Base-by-base conservation (phyloP, 2,888 invertebrate species). In the Sinohyriopsis cumingii region DNA sequence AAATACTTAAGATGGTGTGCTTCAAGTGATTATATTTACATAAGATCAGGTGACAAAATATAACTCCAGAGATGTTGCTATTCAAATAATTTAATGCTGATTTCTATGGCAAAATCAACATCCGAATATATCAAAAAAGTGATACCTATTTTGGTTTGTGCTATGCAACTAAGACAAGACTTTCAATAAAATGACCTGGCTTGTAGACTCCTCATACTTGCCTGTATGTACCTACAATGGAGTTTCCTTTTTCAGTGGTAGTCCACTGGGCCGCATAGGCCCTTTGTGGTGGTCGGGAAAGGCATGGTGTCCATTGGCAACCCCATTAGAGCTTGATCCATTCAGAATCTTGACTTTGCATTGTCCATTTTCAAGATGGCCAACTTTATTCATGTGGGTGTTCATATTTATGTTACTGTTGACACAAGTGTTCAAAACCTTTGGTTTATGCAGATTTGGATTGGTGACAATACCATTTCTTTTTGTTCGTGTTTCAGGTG, bases 171-270 rank as follows among this genome's bases (percentile, higher is more conserved):
- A 45, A 45, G 12, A 45, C 45, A 12, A 45, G 3, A 45, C 9
- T 9, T 33, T 33, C 33, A 45, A 45, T 12, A 12, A 45, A 45
- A 45, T 12, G 15, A 45, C 45, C 12, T 15, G 45, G 0, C 9
- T 33, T 15, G 12, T 45, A 45, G 45, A 45, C 45, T 45, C 12
- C 12, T 45, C 15, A 45, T 45, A 45, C 45, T 45, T 45, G 45
- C 45, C 45, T 76, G 72, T 71, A 71, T 73, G 73, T 71, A 75
- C 75, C 87, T 89, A 91, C 80, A 91, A 86, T 28, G 95, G 95
- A 77, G 95, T 95, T 91, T 95, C 95, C 89, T 95, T 95, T 88
- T 95, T 93, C 94, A 95, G 94, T 82, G 95, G 95, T 85, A 95
- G 94, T 80, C 95, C 95, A 91, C 95, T 95, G 55, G 90, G 88